These are phyloP conservation scores for Netta rufina DNA, from an alignment of 2,797 vertebrate species.

Conservation along the genomic window DNA sequence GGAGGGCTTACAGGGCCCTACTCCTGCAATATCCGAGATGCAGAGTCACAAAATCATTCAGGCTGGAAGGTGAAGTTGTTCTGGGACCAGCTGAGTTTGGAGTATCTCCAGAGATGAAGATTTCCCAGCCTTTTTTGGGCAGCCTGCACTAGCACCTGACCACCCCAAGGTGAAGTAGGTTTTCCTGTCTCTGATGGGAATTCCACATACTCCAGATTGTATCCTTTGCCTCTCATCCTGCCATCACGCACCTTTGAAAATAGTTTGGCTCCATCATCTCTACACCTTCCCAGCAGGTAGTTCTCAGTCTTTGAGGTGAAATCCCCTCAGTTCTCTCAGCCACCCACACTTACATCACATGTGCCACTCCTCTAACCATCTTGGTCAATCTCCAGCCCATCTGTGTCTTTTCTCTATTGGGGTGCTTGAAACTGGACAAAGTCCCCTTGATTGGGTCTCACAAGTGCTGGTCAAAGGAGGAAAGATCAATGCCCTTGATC, in stretches of 20 bases:
- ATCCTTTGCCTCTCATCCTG: not conserved
- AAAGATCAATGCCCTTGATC: not conserved
- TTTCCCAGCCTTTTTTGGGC: not conserved
- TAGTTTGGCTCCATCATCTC: not conserved
- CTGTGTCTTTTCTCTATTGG: not conserved
- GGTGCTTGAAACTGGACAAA: not conserved
- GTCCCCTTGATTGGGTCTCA: not conserved
- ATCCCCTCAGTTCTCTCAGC: not conserved
- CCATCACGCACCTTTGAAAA: not conserved
- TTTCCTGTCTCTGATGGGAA: not conserved
- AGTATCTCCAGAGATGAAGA: not conserved
- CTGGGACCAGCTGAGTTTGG: not conserved
- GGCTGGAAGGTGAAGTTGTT: not conserved
- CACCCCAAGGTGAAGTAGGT: accelerated
- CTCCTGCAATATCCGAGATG: not conserved
- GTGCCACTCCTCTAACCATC: not conserved
- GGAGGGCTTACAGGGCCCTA: not conserved
- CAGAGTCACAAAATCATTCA: not conserved
- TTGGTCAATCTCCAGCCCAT: not conserved
- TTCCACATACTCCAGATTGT: not conserved
- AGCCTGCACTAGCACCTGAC: not conserved
- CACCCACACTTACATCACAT: not conserved
- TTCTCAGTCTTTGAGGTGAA: not conserved
- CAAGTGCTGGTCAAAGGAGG: not conserved
- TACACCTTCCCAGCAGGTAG: not conserved